Base-by-base conservation (phyloP, 2,888 invertebrate species). In the Drosophila putrida region DNA sequence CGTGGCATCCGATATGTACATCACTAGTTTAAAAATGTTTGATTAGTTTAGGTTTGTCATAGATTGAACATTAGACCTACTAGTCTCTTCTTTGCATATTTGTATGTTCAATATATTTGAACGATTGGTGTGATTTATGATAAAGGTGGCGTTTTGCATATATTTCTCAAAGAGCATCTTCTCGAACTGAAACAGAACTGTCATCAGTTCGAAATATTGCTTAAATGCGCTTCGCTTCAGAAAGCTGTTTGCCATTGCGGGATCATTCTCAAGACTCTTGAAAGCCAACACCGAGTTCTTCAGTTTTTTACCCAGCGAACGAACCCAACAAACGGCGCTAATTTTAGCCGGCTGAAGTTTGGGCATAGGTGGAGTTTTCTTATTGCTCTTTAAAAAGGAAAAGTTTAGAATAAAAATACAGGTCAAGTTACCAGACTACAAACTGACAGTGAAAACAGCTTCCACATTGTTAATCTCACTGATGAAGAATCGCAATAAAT, bases 261-360 rank as follows among this genome's bases (percentile, higher is more conserved):
- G 91, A 51, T 91, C 87, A 59, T 92, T 76, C 68, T 92, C 92
- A 33, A 92, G 95, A 86, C 95, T 94, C 90, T 96, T 95, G 84
- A 98, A 97, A 62, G 94, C 95, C 84, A 97, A 93, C 27, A 97
- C 95, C 0, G 97, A 96, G 73, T 94, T 94, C 90, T 97, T 97
- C 81, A 98, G 94, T 77, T 95, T 95, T 78, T 95, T 94, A 88
- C 97, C 96, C 15, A 98, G 93, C 58, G 96, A 94, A 46, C 97
- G 94, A 11, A 95, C 96, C 98, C 98, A 98, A 91, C 95, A 96
- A 72, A 98, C 96, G 15, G 96, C 94, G 8, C 98, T 97, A 4
- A 96, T 95, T n/a, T 95, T 94, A 0, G 96, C 95, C 0, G 97
- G 96, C 80, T 96, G 96, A 87, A 96, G 95, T 62, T 95, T 94